Evolutionary conservation across 1,140 invertebrate genomes (phyloP).

Genomic region (Drosophila virilis): DNA sequence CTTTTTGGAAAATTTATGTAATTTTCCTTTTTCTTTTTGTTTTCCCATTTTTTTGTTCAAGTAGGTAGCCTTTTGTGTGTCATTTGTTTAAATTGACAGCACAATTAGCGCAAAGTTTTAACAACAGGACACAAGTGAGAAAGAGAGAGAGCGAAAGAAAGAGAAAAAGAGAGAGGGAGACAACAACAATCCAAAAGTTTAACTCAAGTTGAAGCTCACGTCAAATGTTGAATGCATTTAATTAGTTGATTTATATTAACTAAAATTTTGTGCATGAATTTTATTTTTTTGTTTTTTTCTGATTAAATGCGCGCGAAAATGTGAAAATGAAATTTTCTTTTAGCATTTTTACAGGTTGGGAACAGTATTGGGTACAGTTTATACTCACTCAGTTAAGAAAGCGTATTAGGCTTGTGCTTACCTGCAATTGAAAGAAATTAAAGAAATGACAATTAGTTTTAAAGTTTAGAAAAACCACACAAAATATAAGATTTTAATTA

Average conservation of each 20-base stretch:
- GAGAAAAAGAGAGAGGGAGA: slow-evolving; percentile 3
- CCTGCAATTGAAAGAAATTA: neutral
- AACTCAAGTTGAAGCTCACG: neutral
- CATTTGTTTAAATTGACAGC: slow-evolving; percentile 52
- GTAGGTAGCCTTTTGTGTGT: neutral
- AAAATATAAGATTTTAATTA: neutral
- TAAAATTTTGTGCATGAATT: neutral
- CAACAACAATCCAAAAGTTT: neutral
- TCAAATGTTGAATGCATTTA: neutral
- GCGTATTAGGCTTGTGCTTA: neutral
- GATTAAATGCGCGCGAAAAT: neutral
- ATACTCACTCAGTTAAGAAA: neutral
- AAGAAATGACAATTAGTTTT: neutral
- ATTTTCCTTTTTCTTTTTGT: slow-evolving; percentile 19
- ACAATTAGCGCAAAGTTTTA: slow-evolving; percentile 57
- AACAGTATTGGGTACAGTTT: neutral
- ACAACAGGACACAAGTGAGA: slow-evolving; percentile 28
- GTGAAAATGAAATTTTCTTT: slow-evolving; percentile 2
- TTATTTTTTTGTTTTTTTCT: neutral
- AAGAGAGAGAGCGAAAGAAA: slow-evolving; percentile 30
- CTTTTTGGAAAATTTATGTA: slow-evolving; percentile 3
- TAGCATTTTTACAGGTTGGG: slow-evolving; percentile 1
- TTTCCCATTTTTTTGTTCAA: neutral
- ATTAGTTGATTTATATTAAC: neutral
- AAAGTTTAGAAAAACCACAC: neutral